These are phyloP conservation scores for Pterobdella sp. DNA, from an alignment of 2,888 invertebrate species.

Conservation along the genomic window DNA sequence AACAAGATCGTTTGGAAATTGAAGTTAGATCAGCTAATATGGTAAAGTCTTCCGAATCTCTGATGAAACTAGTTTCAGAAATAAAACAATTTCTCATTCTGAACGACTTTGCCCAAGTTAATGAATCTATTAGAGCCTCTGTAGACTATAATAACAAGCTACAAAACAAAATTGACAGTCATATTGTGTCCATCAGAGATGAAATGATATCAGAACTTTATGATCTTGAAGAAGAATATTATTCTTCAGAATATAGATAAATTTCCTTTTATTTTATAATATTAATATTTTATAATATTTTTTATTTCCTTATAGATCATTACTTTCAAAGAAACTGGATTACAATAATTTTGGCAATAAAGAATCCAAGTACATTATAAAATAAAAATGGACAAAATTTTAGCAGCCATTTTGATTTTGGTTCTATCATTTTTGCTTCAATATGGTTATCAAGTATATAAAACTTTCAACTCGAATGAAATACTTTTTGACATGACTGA, in stretches of 20 bases:
- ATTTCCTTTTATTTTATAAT: too few relatives aligned
- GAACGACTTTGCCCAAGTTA: constrained; percentile 95
- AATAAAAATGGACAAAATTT: constrained; percentile 30
- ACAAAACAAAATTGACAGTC: constrained; percentile 85
- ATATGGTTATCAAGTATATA: constrained; percentile 28
- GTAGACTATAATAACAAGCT: constrained; percentile 79
- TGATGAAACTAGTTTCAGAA: constrained; percentile 93
- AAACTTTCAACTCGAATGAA: constrained; percentile 23
- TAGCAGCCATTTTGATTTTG: constrained; percentile 28
- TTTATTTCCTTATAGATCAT: too few relatives aligned
- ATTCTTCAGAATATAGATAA: constrained; percentile 53
- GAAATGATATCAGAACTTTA: constrained; percentile 89
- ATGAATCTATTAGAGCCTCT: constrained; percentile 90
- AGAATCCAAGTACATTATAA: background rate
- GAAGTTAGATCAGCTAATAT: constrained; percentile 92
- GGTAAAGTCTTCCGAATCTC: constrained; percentile 88
- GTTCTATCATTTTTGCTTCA: constrained; percentile 28
- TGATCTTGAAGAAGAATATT: constrained; percentile 86
- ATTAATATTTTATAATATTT: too few relatives aligned
- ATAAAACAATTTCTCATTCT: constrained; percentile 94
- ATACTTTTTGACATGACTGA: constrained; percentile 27
- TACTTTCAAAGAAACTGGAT: background rate
- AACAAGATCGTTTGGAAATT: constrained; percentile 93
- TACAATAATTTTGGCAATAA: background rate
- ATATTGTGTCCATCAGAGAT: constrained; percentile 79